Evolutionary conservation across 2,888 invertebrate species (phyloP).

Genomic region (Melanargia galathea): DNA sequence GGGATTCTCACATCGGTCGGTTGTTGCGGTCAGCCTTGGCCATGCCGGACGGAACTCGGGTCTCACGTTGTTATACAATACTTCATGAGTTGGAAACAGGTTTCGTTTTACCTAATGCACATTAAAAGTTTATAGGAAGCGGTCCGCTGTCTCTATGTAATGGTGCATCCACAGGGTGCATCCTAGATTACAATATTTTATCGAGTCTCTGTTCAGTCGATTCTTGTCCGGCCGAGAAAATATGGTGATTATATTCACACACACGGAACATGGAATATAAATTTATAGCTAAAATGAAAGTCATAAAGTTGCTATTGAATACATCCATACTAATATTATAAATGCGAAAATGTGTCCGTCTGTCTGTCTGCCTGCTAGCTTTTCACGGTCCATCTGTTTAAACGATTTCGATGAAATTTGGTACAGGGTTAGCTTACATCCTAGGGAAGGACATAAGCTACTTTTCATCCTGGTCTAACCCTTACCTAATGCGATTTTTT

Average conservation of each 20-base stretch:
- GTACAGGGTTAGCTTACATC: no score
- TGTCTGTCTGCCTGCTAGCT: no score
- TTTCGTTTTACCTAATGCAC: constrained; percentile 50
- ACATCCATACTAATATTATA: no score
- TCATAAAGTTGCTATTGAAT: no score
- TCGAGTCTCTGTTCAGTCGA: constrained; percentile 20
- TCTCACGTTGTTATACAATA: constrained; percentile 51
- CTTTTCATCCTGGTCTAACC: no score
- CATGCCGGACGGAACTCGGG: constrained; percentile 45
- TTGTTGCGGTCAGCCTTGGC: constrained; percentile 47
- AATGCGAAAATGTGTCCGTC: no score
- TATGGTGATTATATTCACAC: constrained; percentile 23
- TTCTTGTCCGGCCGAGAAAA: constrained; percentile 7
- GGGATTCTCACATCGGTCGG: constrained; percentile 35
- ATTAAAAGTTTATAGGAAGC: constrained; percentile 47
- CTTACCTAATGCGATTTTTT: no score
- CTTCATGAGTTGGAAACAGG: constrained; percentile 48
- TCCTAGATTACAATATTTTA: constrained; percentile 36
- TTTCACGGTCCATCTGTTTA: no score
- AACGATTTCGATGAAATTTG: no score
- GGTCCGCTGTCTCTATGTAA: constrained; percentile 30
- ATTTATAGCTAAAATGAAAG: no score
- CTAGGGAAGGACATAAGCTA: no score
- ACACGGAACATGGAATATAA: not conserved
- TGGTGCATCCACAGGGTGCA: constrained; percentile 38